Percentiles rank a stretch among this genome's conserved stretches.
These are phyloP conservation scores for Epinotia ramella DNA, from an alignment of 2,888 invertebrate species.

Conservation along the genomic window DNA sequence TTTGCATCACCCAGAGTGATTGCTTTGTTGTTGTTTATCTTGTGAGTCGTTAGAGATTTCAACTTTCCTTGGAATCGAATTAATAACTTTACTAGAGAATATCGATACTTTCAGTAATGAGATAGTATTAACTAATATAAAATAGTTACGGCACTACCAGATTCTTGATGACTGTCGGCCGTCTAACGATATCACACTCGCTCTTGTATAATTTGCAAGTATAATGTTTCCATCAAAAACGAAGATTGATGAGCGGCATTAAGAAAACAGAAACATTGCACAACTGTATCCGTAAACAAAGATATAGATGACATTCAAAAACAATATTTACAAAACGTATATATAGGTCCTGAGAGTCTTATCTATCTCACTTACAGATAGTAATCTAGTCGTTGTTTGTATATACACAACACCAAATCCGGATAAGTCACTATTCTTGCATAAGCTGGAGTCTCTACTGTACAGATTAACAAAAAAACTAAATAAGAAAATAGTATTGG, in stretches of 20 bases:
- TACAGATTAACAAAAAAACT: no score
- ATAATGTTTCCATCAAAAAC: neutral
- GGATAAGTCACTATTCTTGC: no score
- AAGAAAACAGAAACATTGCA: no score
- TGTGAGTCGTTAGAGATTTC: conserved; percentile 15
- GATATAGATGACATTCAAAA: neutral
- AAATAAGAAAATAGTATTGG: no score
- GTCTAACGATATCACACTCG: neutral
- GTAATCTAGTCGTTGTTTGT: no score
- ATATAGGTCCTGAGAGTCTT: neutral
- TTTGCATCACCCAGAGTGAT: conserved; percentile 27
- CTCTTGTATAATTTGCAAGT: no score
- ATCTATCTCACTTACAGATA: no score
- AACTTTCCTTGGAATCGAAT: neutral
- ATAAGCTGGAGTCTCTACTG: no score
- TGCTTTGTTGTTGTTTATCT: conserved; percentile 13
- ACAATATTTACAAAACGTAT: no score
- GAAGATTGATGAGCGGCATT: neutral
- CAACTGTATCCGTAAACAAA: neutral
- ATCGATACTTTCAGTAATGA: neutral
- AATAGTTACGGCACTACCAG: neutral
- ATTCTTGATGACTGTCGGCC: neutral
- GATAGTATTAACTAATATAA: neutral
- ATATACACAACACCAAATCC: no score
- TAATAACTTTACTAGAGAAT: neutral